Base-by-base conservation (phyloP, 2,888 invertebrate genomes). In the Patella ulyssiponensis region DNA sequence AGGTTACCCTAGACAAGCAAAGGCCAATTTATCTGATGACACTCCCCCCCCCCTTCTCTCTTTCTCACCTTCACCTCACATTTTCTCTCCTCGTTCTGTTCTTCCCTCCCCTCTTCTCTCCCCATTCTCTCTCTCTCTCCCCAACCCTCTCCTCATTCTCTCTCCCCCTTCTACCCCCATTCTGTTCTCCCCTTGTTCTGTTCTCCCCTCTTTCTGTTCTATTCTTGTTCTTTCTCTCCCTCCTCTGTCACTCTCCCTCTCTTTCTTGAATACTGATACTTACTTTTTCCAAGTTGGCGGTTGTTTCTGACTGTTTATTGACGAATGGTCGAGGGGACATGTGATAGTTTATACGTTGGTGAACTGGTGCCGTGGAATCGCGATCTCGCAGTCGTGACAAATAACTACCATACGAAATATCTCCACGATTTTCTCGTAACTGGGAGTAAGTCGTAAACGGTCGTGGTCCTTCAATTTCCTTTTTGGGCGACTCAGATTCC, bases 231-330 rank as follows among this genome's bases (percentile, higher is more conserved):
- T 14, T 27, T 70, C 33, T 27, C 3, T 17, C 58, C 17, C 52
- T 17, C n/a, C 27, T 14, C 53, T 1, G n/a, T 15, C 51, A 7
- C 44, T 44, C 44, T 7, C 44, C 9, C 44, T 44, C 33, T 5
- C 5, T 5, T 4, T 5, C 4, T 33, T 33, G 33, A 33, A 33
- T 33, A 33, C 33, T 5, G 9, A 71, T 54, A 33, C 69, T 52
- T 79, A 88, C 88, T 86, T 85, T 87, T 78, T 86, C 86, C 53
- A 88, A 77, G 70, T 85, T 86, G 73, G 80, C 78, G 71, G 82
- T 81, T 17, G 80, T 79, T 17, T 80, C 79, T 79, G 64, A 64
- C 44, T 44, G 44, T 64, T 64, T 64, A 64, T 64, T 64, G 20
- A 64, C 14, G 23, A 64, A 64, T 11, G 64, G 64, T 20, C 64